Conservation (phyloP, 2,888 invertebrate species). For the Mongoloraphidia duomilia region DNA sequence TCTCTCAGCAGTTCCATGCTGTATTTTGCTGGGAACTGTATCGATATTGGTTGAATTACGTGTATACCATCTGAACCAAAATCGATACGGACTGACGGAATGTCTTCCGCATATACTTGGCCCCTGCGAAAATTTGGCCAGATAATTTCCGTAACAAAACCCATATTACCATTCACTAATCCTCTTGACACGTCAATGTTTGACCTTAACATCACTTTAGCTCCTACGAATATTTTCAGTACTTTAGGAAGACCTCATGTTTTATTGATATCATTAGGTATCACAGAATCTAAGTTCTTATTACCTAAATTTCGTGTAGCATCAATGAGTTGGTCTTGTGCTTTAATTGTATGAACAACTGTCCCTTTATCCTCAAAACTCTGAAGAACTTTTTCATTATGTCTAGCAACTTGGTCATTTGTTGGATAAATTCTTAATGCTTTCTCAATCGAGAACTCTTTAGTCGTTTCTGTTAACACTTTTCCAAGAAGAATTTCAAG, state of each 20-base stretch:
- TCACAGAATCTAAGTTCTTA: conserved; percentile 6
- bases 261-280: conserved; percentile 13
- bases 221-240: conserved; percentile 14
- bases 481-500: neutral
- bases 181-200: conserved; percentile 15
- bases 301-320: conserved; percentile 10
- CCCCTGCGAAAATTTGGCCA: conserved; percentile 15
- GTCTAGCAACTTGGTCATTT: conserved; percentile 10
- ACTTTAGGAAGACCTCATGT: conserved; percentile 11
- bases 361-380: conserved; percentile 11
- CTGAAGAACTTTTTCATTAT: conserved; percentile 12
- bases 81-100: conserved; percentile 12
- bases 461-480: neutral
- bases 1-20: conserved; percentile 15
- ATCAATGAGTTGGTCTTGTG: conserved; percentile 12
- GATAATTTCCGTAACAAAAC: conserved; percentile 15
- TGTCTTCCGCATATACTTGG: conserved; percentile 13
- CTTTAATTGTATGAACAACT: conserved; percentile 12
- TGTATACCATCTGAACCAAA: conserved; percentile 13
- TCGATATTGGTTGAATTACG: conserved; percentile 13
- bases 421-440: conserved; percentile 13
- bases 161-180: conserved; percentile 16
- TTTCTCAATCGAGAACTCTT: conserved; percentile 5
- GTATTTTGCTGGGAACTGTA: conserved; percentile 16
- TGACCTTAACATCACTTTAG: conserved; percentile 16